Conservation (phyloP, 2,888 invertebrate genomes). For the Smittia sp. region DNA sequence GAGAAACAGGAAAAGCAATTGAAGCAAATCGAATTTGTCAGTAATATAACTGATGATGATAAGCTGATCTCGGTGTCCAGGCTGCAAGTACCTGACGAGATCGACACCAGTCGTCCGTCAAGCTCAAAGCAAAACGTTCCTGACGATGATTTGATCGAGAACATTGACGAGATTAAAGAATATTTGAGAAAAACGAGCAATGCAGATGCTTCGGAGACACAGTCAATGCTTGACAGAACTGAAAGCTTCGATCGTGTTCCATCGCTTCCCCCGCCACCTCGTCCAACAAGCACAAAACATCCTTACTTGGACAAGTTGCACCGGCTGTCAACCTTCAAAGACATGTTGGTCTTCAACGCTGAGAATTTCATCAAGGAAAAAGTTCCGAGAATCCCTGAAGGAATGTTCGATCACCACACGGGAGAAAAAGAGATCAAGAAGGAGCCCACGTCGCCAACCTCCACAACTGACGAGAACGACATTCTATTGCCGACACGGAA, state of each 20-base stretch:
- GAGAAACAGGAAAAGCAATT: not conserved
- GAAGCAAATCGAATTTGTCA: slow-evolving; percentile 10
- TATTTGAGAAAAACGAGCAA: slow-evolving; percentile 45
- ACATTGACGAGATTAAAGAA: slow-evolving; percentile 50
- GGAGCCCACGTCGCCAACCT: not conserved
- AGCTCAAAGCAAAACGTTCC: not conserved
- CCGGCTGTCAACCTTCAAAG: slow-evolving; percentile 49
- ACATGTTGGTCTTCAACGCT: slow-evolving; percentile 58
- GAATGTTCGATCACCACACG: slow-evolving; percentile 52
- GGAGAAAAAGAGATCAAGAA: slow-evolving; percentile 49
- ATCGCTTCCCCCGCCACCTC: slow-evolving; percentile 56
- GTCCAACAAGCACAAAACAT: slow-evolving; percentile 47
- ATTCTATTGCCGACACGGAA: slow-evolving; percentile 54
- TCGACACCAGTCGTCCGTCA: not conserved
- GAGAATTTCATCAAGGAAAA: slow-evolving; percentile 57
- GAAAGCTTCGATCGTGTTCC: slow-evolving; percentile 46
- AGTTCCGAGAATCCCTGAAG: slow-evolving; percentile 56
- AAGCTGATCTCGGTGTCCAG: slow-evolving; percentile 39
- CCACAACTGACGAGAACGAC: slow-evolving; percentile 45
- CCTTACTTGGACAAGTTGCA: slow-evolving; percentile 43
- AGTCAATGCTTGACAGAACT: slow-evolving; percentile 19
- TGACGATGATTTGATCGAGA: slow-evolving; percentile 45
- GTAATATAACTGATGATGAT: slow-evolving; percentile 43
- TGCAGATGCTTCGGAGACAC: slow-evolving; percentile 37
- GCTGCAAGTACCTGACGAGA: not conserved